Evolutionary conservation across 2,888 invertebrate species (phyloP).

Genomic region (Linyphia triangularis): DNA sequence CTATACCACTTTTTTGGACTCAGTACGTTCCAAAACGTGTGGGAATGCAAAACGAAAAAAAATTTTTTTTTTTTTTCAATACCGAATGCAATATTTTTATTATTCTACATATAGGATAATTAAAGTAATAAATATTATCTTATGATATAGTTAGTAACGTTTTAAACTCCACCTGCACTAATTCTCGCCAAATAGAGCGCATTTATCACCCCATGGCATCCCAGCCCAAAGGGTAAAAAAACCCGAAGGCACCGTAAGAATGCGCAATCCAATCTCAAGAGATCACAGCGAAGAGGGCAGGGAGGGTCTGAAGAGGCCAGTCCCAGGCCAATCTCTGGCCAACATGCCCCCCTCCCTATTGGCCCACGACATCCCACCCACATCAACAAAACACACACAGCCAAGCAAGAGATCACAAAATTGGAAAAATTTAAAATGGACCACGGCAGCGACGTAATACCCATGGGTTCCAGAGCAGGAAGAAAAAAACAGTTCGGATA

Average conservation of each 20-base stretch:
- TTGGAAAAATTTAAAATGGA: conserved; percentile 70
- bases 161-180: too few species aligned
- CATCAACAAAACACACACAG: conserved; percentile 25
- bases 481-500: conserved; percentile 28
- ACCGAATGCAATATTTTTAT: too few species aligned
- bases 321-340: conserved; percentile 70
- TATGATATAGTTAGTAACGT: too few species aligned
- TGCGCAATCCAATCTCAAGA: conserved; percentile 64
- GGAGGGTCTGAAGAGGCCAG: conserved; percentile 20
- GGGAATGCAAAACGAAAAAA: too few species aligned
- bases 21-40: too few species aligned
- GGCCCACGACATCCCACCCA: conserved; percentile 21
- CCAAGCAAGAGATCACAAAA: conserved; percentile 36
- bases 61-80: too few species aligned
- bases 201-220: not conserved
- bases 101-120: too few species aligned
- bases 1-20: too few species aligned
- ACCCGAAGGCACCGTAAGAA: conserved; percentile 22
- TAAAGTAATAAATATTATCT: too few species aligned
- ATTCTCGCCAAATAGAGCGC: conserved; percentile 10
- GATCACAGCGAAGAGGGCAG: conserved; percentile 6
- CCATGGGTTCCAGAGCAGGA: conserved; percentile 42
- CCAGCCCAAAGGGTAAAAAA: conserved; percentile 3
- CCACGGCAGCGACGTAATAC: conserved; percentile 44
- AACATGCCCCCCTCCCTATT: conserved; percentile 16